phyloP scores from a whole-genome alignment of 2,888 invertebrate genomes.

The Schrankia costaestrigalis region DNA sequence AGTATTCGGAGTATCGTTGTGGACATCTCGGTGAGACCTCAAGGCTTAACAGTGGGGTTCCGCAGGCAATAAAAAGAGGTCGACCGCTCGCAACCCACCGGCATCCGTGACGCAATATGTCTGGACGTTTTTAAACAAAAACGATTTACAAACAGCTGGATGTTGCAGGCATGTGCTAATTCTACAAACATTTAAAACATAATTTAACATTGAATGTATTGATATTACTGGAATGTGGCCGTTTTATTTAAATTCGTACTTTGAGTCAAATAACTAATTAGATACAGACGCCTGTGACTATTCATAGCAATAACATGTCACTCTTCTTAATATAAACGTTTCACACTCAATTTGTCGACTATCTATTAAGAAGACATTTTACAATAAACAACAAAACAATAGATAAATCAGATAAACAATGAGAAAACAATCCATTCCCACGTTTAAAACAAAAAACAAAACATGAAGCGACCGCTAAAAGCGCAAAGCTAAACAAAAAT shows the following conservation, averaged over 20 bases:
- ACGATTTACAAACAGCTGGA: conserved; percentile 40
- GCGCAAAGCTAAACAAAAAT: conserved; percentile 53
- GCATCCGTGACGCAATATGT: conserved; percentile 61
- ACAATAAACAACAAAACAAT: conserved; percentile 32
- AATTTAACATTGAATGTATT: conserved; percentile 4
- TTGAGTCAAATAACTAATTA: no score
- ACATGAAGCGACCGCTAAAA: conserved; percentile 39
- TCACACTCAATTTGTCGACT: conserved; percentile 16
- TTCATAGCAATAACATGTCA: conserved; percentile 1
- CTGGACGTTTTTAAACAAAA: conserved; percentile 53
- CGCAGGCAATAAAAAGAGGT: conserved; percentile 50
- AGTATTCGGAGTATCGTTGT: conserved; percentile 48
- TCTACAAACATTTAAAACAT: conserved; percentile 17
- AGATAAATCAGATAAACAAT: conserved; percentile 36
- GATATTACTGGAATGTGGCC: conserved; percentile 4
- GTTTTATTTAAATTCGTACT: no score
- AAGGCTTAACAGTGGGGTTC: conserved; percentile 67
- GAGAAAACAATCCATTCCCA: conserved; percentile 42
- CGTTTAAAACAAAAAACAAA: conserved; percentile 38
- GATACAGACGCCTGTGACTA: no score
- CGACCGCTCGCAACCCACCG: conserved; percentile 30
- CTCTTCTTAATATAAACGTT: conserved; percentile 6
- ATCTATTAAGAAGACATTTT: conserved; percentile 27
- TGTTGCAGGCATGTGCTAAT: conserved; percentile 35
- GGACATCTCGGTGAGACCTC: conserved; percentile 52